Conservation (phyloP, 2,888 invertebrate genomes). For the Cheiracanthium punctorium region DNA sequence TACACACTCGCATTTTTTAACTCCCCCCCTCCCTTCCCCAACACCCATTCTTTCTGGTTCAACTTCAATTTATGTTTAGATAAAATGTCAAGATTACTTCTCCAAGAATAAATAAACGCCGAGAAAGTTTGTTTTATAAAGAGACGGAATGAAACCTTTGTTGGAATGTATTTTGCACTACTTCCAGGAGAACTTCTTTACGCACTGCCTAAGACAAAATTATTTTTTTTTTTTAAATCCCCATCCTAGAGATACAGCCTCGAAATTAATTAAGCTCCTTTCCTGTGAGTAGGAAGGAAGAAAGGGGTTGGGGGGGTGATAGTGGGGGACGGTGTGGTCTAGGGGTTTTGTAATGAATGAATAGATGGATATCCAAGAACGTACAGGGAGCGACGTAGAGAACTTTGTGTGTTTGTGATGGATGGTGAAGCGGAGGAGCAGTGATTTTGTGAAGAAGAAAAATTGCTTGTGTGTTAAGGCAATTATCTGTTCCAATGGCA, state of each 20-base stretch:
- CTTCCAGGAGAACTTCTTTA: neutral
- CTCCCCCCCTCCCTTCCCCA: neutral
- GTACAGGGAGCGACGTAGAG: no score
- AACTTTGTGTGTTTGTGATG: no score
- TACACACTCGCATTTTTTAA: neutral
- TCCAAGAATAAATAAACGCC: neutral
- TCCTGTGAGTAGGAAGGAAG: neutral
- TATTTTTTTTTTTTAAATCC: neutral
- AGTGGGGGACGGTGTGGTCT: no score
- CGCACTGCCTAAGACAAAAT: neutral
- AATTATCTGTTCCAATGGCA: no score
- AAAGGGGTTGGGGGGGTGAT: neutral
- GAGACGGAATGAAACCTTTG: neutral
- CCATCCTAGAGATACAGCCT: neutral
- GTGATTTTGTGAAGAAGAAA: neutral
- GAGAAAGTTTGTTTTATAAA: neutral
- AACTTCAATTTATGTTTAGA: conserved; percentile 8
- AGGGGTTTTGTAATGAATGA: no score
- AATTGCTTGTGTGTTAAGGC: neutral
- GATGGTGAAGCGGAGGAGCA: neutral
- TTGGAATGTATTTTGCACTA: neutral
- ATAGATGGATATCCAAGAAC: neutral
- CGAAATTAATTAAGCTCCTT: conserved; percentile 4
- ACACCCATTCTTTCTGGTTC: neutral
- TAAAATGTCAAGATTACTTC: conserved; percentile 2